These are phyloP conservation scores for Cosmia trapezina DNA, from an alignment of 2,888 invertebrate species.

Conservation along the genomic window DNA sequence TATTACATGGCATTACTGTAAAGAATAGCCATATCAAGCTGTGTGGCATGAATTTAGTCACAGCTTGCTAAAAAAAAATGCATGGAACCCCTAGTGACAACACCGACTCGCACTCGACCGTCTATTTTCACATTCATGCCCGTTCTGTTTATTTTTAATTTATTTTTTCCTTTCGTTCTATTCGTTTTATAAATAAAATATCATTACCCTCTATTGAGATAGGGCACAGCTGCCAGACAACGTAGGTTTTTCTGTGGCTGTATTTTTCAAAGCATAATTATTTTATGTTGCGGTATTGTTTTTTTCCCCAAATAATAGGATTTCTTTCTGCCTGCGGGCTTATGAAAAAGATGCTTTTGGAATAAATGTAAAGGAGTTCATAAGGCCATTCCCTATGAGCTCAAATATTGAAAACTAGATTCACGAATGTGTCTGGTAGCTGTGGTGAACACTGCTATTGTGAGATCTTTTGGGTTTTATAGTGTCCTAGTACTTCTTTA, in stretches of 20 bases:
- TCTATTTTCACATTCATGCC: slow-evolving; percentile 34
- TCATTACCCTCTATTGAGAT: slow-evolving; percentile 33
- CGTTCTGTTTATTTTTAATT: slow-evolving; percentile 51
- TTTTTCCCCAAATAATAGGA: neutral
- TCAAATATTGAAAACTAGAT: neutral
- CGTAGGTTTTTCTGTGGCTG: slow-evolving; percentile 1
- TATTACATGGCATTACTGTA: too few relatives aligned
- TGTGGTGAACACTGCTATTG: neutral
- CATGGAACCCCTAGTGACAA: neutral
- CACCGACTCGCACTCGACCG: neutral
- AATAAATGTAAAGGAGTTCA: neutral
- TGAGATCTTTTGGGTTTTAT: too few relatives aligned
- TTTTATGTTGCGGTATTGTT: slow-evolving; percentile 25
- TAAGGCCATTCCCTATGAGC: neutral
- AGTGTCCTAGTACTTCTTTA: too few relatives aligned
- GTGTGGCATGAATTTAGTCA: neutral
- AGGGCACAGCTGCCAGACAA: slow-evolving; percentile 26
- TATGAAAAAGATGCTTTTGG: neutral
- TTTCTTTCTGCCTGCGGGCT: neutral
- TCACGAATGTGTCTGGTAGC: neutral
- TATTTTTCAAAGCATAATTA: slow-evolving; percentile 32
- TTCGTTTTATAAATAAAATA: slow-evolving; percentile 24
- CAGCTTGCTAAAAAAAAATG: neutral
- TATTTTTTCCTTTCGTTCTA: slow-evolving; percentile 25
- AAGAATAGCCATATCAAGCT: neutral